Evolutionary conservation across 2,888 invertebrate genomes (phyloP), one percentile per base, ranked within the genome.

Genomic region (Cetonia aurata): DNA sequence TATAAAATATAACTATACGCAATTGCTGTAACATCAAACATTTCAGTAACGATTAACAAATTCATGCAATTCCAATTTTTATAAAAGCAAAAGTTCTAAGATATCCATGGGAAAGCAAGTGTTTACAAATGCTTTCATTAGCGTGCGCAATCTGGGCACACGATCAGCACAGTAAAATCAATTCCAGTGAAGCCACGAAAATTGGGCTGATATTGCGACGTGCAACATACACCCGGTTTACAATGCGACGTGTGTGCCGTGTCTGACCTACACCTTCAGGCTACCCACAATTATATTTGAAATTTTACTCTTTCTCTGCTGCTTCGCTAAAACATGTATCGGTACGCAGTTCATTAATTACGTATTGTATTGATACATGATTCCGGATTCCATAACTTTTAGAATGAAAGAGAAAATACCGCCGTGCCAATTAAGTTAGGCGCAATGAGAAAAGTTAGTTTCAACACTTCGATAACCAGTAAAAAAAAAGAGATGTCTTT

Each of bases 261-360:
- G 67, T 67, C 66, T 70, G 70, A 70, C 70, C 70, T 57, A 70
- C 50, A 70, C 70, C 70, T 57, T 19, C 55, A 48, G 70, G 70
- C 66, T 15, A 31, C 37, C 12, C 70, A 52, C 67, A 66, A 66
- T 65, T 67, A 70, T 57, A 56, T 53, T 33, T 60, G 33, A 60
- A 60, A 60, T 60, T 48, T 60, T 60, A 33, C 48, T 60, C 48
- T 60, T 60, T 60, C 60, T 60, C 48, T 31, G 25, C 42, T 46
- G 48, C 48, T 33, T 60, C 48, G 25, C 25, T 13, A 60, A 17
- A 31, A 10, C 13, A 37, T 56, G 56, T 33, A 37, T 56, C 25
- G 25, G 25, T 25, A 25, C 25, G 4, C 25, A 25, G 25, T 25
- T n/a, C n/a, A n/a, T 55, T 56, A 56, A 56, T 56, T 56, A 19